Evolutionary conservation across 2,888 invertebrate species (phyloP), one percentile per base, ranked within the genome.

Genomic region (Drosophila algonquin): DNA sequence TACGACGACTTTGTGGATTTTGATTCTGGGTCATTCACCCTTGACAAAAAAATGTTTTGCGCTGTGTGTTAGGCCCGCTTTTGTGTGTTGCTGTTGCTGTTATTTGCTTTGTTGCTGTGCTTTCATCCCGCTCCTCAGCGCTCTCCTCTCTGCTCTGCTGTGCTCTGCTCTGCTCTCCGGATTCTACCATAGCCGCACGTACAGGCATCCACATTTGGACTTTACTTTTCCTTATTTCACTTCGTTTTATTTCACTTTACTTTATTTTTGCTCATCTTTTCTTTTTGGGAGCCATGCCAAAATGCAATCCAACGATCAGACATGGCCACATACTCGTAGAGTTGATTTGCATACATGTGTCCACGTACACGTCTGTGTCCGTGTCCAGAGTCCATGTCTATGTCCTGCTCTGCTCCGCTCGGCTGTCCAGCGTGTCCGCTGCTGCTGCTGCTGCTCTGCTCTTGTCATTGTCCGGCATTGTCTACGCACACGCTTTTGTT

Each of bases 11-110:
- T 67, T 88, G 87, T 88, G 88, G 79, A 81, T 88, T 83, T 88
- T 86, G 83, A 90, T 90, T 90, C 83, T 90, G 90, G 90, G 90
- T 90, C 90, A 90, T 90, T 90, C 90, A 90, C 90, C 90, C 90
- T 89, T 87, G 77, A 87, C 83, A 84, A 90, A 90, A 90, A 85
- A 77, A 73, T 77, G 63, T 76, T 87, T 87, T 79, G 77, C 84
- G 71, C 87, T 79, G 87, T 79, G 87, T 81, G 87, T 89, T 88
- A 81, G 87, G 87, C 88, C 81, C 81, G 83, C 81, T 72, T 86
- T 77, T 83, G 84, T 81, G 56, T 75, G 70, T 68, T 79, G 76
- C 53, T 53, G 68, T 74, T 74, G 68, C 45, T 62, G 69, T 57
- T 32, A 57, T 52, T 64, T 64, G 62, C 52, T 50, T 46, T 32